Conservation (phyloP, 2,113 vertebrate genomes). For the Gopherus evgoodei region DNA sequence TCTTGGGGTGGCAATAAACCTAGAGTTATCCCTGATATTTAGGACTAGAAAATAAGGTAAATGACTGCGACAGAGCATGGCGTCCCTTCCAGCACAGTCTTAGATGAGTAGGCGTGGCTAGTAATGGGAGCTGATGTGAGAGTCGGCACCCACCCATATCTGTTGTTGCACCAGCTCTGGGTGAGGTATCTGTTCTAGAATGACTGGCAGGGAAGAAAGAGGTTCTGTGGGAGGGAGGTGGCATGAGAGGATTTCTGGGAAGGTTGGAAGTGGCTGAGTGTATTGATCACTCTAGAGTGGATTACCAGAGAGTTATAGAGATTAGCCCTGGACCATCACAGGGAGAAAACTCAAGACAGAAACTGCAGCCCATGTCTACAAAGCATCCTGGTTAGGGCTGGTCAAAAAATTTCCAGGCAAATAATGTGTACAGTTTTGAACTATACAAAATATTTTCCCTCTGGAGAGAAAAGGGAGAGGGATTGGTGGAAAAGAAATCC, state of each 20-base stretch:
- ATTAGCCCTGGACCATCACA: neutral
- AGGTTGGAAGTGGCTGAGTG: neutral
- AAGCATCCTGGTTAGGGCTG: neutral
- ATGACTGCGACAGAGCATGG: neutral
- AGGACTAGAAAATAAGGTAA: conserved; percentile 1
- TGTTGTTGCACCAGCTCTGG: neutral
- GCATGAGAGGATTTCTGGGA: neutral
- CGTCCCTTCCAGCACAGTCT: neutral
- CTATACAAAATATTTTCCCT: neutral
- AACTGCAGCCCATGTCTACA: neutral
- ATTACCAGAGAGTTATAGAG: neutral
- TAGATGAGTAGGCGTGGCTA: neutral
- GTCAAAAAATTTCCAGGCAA: neutral
- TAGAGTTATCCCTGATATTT: neutral
- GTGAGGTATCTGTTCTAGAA: neutral
- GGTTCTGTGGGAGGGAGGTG: neutral
- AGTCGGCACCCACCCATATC: neutral
- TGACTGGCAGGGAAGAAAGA: neutral
- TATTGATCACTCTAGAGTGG: neutral
- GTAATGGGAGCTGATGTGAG: neutral
- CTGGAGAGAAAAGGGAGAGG: neutral
- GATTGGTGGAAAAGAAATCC: neutral
- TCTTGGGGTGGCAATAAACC: no score
- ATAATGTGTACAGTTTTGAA: neutral
- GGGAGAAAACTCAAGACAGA: neutral